phyloP scores from a whole-genome alignment of 2,888 invertebrate species.

The Agriopis aurantiaria region DNA sequence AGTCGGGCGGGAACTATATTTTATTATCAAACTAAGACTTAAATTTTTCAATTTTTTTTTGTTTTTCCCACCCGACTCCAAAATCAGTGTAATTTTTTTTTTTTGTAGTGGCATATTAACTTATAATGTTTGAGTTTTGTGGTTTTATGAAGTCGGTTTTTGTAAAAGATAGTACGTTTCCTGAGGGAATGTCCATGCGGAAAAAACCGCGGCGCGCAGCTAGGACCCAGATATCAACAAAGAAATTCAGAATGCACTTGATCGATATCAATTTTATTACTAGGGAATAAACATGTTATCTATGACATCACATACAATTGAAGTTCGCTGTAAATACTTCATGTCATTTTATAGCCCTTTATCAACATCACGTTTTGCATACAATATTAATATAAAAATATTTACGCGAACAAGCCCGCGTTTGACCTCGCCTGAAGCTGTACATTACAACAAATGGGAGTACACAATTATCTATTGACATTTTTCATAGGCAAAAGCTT shows the following conservation, averaged over 20 bases:
- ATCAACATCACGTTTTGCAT: constrained; percentile 16
- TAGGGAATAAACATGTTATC: constrained; percentile 5
- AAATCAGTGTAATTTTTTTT: too few species aligned
- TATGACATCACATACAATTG: constrained; percentile 12
- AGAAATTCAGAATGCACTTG: neutral
- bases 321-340: constrained; percentile 13
- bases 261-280: neutral
- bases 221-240: neutral
- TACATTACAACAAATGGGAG: neutral
- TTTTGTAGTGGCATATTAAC: too few species aligned
- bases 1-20: too few species aligned
- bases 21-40: too few species aligned
- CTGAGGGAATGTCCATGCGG: too few species aligned
- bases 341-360: neutral
- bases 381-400: neutral
- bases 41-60: too few species aligned
- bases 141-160: too few species aligned
- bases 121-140: too few species aligned
- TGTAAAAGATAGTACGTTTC: too few species aligned
- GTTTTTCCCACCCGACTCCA: too few species aligned
- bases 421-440: neutral
- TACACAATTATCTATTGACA: neutral
- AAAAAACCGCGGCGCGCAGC: too few species aligned
- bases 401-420: too few species aligned
- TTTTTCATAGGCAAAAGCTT: neutral